Base-by-base conservation (phyloP, 30 jellyfish, hydroid and myxozoan genomes). In the Pseudorhiza aurosa region DNA sequence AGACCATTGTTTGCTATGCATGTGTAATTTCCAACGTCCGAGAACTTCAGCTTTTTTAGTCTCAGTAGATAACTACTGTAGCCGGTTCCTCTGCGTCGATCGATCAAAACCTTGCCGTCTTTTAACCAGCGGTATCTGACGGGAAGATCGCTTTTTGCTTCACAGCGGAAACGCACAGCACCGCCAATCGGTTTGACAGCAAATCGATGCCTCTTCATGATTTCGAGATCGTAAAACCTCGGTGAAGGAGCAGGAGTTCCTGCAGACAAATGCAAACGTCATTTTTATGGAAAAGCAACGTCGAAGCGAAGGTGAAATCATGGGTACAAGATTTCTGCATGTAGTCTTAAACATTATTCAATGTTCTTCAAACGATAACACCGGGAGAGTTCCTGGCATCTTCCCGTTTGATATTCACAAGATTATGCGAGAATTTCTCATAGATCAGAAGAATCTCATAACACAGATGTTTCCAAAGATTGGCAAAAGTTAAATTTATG, bases 21-120 rank as follows among this genome's bases (percentile, higher is more conserved):
- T 28, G 97, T 90, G 81, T 90, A 90, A 27, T 57, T 64, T 2
- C 96, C 97, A 47, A 82, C 97, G 70, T 90, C 92, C 7, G 65
- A 31, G 5, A 81, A 53, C 2, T 8, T 32, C 51, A 81, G 80
- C 19, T 65, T 64, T 70, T 55, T 65, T 22, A 81, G 51, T 26
- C 59, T 64, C 84, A 81, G 32, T 7, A 42, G 15, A 26, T 12
- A 68, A 7, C 32, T 58, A 30, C 64, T 32, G 70, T 37, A 35
- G 25, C 65, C 92, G 26, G 65, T 35, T 17, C 73, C 65, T 29
- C 59, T 68, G 21, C 85, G 18, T 44, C 51, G 63, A 77, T 14
- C 36, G 6, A 29, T 65, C 37, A 90, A 70, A 1, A 85, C 87
- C 56, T 82, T 71, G 21, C 97, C 97, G 33, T 90, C 76, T 68